These are phyloP conservation scores for Corythornis madagascariensis DNA, from an alignment of 2,113 vertebrate species.

Conservation along the genomic window DNA sequence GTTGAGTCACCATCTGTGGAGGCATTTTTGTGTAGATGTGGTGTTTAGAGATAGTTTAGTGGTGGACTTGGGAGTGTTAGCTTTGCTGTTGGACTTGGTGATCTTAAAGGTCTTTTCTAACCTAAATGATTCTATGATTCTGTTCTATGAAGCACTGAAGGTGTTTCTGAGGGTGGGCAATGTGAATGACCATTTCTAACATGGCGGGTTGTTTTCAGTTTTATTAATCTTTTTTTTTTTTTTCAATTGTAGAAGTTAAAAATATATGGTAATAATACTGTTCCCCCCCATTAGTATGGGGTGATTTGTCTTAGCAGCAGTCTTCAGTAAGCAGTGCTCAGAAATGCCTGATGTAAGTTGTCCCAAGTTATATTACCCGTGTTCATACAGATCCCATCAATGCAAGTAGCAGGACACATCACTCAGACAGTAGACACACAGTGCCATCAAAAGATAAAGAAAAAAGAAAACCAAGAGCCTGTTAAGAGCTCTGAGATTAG, in stretches of 20 bases:
- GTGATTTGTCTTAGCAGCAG: background rate
- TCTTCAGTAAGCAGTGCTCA: background rate
- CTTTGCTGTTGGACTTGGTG: background rate
- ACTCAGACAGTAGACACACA: background rate
- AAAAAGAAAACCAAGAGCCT: background rate
- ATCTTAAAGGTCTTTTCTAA: background rate
- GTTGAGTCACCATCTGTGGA: background rate
- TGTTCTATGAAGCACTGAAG: background rate
- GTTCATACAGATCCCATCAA: background rate
- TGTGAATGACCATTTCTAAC: background rate
- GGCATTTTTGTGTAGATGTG: too few species aligned
- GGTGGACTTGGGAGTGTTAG: background rate
- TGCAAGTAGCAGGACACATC: background rate
- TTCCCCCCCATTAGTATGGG: background rate
- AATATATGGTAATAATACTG: background rate
- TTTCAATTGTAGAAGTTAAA: background rate
- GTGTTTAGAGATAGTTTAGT: background rate
- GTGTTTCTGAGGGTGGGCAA: background rate
- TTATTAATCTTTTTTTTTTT: background rate
- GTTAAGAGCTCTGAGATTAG: background rate
- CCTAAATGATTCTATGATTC: background rate
- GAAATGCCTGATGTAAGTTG: background rate
- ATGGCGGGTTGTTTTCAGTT: background rate
- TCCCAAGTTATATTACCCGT: background rate
- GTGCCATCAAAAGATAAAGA: background rate